Base-by-base conservation (phyloP, 1,140 invertebrate genomes). In the Formica selysi region DNA sequence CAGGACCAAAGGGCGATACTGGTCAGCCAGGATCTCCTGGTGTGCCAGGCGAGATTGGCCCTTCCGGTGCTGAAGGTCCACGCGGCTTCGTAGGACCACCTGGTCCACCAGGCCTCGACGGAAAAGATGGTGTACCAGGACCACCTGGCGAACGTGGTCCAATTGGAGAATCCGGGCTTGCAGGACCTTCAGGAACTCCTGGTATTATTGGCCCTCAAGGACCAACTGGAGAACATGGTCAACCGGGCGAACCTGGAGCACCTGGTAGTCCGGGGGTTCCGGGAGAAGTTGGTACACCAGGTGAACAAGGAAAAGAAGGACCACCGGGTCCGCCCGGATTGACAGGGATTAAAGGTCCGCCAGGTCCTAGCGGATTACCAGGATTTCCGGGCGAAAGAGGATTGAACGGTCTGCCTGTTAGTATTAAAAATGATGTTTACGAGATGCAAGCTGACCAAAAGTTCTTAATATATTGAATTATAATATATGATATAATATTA, bases 291-390 rank as follows among this genome's bases (percentile, higher is more conserved):
- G 97, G 97, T 48, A 96, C 97, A 6, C 95, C 97, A 92, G 97
- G 98, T 74, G 97, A 98, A 92, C 95, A 97, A 51, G 98, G 97
- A n/a, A 97, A 97, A 93, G 97, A 98, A 93, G 97, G 97, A 16
- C 91, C 96, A 5, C 96, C 96, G 93, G 97, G 97, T 32, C 95
- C 96, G 13, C 96, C 96, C 61, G 97, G 97, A 8, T 95, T 96
- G 5, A 94, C 96, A 3, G 97, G 97, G 36, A 94, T 96, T 22
- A 96, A 97, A 10, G 98, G 98, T 65, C 95, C 96, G 4, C 93
- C 96, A 16, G 98, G 98, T 88, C 96, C 97, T 38, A 95, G 96
- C 92, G 98, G 98, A 84, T 98, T 98, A 93, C 93, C 96, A 92
- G 97, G 97, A 76, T 97, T 97, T 91, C 96, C 97, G 19, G 97